Conservation (phyloP, 2,888 invertebrate genomes). For the Mantis religiosa region DNA sequence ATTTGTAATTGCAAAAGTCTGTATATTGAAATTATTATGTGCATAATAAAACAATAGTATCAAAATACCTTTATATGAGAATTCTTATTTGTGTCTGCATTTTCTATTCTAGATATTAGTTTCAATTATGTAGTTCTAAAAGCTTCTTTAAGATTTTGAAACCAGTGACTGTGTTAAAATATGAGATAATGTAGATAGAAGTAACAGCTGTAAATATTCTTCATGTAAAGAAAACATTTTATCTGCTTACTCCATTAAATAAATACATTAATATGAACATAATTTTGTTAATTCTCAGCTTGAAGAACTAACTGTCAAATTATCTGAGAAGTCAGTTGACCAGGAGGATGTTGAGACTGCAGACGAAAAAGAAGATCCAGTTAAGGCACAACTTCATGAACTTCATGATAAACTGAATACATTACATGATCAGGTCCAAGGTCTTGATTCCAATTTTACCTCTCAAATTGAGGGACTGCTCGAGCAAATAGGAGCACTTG, state of each 20-base stretch:
- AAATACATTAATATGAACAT: neutral
- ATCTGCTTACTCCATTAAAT: neutral
- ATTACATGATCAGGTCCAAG: conserved; percentile 38
- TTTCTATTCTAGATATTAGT: too few relatives aligned
- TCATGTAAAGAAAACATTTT: too few relatives aligned
- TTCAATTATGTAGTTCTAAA: too few relatives aligned
- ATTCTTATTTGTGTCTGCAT: too few relatives aligned
- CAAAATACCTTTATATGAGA: too few relatives aligned
- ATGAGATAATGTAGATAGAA: too few relatives aligned
- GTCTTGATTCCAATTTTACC: conserved; percentile 41
- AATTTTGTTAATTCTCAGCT: neutral
- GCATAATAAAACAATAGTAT: too few relatives aligned
- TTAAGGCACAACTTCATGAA: neutral
- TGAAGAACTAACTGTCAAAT: neutral
- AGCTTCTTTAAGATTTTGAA: too few relatives aligned
- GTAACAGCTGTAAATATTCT: too few relatives aligned
- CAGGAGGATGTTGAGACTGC: neutral
- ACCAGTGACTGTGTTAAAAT: too few relatives aligned
- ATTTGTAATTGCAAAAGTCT: too few relatives aligned
- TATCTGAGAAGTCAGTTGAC: neutral
- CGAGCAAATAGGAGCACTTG: conserved; percentile 49
- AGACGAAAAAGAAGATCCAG: conserved; percentile 29
- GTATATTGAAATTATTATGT: too few relatives aligned
- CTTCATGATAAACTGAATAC: conserved; percentile 37
- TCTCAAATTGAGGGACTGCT: conserved; percentile 49